phyloP scores from a whole-genome alignment of 2,113 vertebrate genomes.

The Centropristis striata region DNA sequence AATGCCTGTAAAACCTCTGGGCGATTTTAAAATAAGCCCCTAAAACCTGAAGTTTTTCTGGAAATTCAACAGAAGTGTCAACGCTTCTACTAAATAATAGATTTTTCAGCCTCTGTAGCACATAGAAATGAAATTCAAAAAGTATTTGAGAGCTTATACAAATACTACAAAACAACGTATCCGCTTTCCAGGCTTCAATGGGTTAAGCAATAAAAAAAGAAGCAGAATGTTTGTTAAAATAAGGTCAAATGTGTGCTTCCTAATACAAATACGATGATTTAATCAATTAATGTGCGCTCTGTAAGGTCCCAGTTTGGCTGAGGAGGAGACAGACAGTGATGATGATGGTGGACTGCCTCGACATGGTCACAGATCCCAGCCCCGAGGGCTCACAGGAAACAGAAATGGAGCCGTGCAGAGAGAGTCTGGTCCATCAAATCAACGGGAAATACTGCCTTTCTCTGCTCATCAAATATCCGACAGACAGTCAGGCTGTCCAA shows the following conservation, averaged over 20 bases:
- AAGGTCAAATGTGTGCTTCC: background rate
- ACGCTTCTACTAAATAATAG: no score
- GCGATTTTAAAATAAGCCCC: no score
- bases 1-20: no score
- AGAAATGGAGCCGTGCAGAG: constrained; percentile 64
- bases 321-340: constrained; percentile 72
- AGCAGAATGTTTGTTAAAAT: background rate
- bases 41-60: no score
- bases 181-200: no score
- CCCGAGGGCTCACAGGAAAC: constrained; percentile 62
- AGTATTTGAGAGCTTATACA: no score
- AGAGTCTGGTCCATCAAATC: constrained; percentile 77
- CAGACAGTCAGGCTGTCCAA: constrained; percentile 74
- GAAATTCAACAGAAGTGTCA: no score
- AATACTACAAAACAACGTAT: no score
- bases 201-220: background rate
- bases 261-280: background rate
- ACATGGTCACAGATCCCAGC: constrained; percentile 47
- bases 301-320: constrained; percentile 61
- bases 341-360: constrained; percentile 49
- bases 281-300: constrained; percentile 16
- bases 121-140: no score
- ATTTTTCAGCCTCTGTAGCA: no score
- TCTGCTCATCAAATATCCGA: constrained; percentile 50
- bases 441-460: constrained; percentile 80